Conservation (phyloP, 2,888 invertebrate genomes). For the Brachylomia viminalis region DNA sequence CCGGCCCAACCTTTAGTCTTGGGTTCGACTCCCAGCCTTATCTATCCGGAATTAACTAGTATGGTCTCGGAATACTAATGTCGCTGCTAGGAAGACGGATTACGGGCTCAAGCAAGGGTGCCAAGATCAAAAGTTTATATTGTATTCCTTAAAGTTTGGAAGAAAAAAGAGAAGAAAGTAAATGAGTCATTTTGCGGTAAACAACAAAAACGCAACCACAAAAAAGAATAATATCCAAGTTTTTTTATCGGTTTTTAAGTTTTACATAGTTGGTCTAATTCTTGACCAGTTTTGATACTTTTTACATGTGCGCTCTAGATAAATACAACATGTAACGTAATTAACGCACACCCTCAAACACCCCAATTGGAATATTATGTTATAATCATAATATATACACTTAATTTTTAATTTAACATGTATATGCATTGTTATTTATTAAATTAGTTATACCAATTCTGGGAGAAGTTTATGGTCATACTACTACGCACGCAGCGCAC, state of each 20-base stretch:
- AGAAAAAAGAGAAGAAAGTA: neutral
- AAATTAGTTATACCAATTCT: no score
- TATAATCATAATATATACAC: no score
- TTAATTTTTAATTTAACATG: no score
- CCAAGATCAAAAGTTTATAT: neutral
- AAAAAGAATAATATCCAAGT: neutral
- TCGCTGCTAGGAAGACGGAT: neutral
- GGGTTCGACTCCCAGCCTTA: constrained; percentile 32
- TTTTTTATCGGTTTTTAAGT: neutral
- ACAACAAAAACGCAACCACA: neutral
- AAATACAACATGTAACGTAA: no score
- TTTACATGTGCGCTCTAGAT: neutral
- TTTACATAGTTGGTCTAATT: neutral
- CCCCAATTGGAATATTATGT: no score
- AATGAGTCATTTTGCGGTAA: neutral
- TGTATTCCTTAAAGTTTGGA: neutral
- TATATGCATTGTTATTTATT: no score
- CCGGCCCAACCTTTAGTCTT: constrained; percentile 12
- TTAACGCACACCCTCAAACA: no score
- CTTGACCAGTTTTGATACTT: neutral
- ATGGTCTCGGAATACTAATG: constrained; percentile 25
- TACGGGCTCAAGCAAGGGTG: neutral
- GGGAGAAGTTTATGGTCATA: no score
- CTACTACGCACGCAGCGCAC: no score
- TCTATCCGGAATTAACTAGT: constrained; percentile 20